phyloP scores from a whole-genome alignment of 37 sponge, comb jelly and placozoan species.

The Amphimedon queenslandica region DNA sequence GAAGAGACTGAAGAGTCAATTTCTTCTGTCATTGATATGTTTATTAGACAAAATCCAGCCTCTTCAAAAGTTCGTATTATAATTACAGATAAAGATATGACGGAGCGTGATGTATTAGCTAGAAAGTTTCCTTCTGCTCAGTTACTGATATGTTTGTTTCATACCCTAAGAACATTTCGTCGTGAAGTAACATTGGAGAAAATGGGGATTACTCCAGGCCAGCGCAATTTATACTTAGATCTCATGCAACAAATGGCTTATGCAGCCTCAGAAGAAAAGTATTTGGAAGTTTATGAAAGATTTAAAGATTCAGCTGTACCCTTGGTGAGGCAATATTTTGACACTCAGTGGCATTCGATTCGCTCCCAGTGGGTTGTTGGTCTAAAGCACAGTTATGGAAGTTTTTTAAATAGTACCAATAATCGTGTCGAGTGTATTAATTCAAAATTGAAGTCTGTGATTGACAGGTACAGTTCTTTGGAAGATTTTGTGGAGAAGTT shows the following conservation, averaged over 20 bases:
- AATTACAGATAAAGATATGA: slow-evolving; percentile 34
- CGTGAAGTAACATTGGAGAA: not conserved
- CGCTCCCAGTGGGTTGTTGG: not conserved
- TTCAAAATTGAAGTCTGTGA: not conserved
- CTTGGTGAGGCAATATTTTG: not conserved
- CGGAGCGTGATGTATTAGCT: slow-evolving; percentile 8
- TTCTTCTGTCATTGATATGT: not conserved
- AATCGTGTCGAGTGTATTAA: slow-evolving; percentile 1
- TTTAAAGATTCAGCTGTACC: not conserved
- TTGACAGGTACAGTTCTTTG: not conserved
- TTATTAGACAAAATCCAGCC: slow-evolving; percentile 14
- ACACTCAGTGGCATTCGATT: not conserved
- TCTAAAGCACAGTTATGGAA: slow-evolving; percentile 1
- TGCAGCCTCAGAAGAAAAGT: not conserved
- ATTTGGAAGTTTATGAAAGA: not conserved
- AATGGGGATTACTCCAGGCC: slow-evolving; percentile 25
- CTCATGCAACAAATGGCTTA: slow-evolving; percentile 21
- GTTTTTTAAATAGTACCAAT: slow-evolving; percentile 22
- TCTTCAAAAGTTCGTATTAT: not conserved
- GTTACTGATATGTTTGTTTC: not conserved
- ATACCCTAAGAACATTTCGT: not conserved
- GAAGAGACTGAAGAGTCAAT: slow-evolving; percentile 10
- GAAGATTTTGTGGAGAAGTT: slow-evolving; percentile 46
- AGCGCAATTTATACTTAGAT: slow-evolving; percentile 23
- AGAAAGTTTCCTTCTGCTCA: slow-evolving; percentile 14